These are phyloP conservation scores for Clivina fossor DNA, from an alignment of 2,888 invertebrate genomes.

Conservation along the genomic window DNA sequence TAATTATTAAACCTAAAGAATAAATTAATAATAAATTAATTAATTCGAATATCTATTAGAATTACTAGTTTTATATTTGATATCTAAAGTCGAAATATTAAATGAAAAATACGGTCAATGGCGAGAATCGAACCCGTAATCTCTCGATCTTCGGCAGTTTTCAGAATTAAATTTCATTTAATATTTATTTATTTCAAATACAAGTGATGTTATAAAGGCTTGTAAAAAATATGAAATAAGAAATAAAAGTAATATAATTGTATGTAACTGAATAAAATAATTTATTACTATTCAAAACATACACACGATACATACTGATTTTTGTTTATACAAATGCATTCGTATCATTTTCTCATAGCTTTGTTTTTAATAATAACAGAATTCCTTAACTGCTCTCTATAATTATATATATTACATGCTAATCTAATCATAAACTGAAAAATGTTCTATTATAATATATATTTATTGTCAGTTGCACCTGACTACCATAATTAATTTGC, in stretches of 20 bases:
- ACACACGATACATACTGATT: constrained; percentile 17
- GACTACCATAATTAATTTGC: constrained; percentile 35
- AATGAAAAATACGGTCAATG: too few relatives aligned
- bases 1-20: too few relatives aligned
- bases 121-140: too few relatives aligned
- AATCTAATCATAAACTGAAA: constrained; percentile 16
- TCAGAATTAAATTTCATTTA: too few relatives aligned
- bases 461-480: constrained; percentile 41
- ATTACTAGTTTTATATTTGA: too few relatives aligned
- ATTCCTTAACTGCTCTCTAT: neutral
- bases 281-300: constrained; percentile 31
- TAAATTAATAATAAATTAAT: too few relatives aligned
- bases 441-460: constrained; percentile 20
- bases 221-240: neutral
- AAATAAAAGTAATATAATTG: neutral
- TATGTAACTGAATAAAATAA: constrained; percentile 30
- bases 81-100: too few relatives aligned
- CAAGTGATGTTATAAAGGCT: too few relatives aligned
- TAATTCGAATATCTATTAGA: too few relatives aligned
- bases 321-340: constrained; percentile 18
- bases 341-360: constrained; percentile 2
- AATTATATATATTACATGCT: constrained; percentile 4
- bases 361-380: constrained; percentile 3
- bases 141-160: too few relatives aligned
- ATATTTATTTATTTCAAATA: too few relatives aligned